Evolutionary conservation across 2,113 vertebrate genomes (phyloP), one percentile per base, ranked within the genome.

Genomic region (Noturus placidus): DNA sequence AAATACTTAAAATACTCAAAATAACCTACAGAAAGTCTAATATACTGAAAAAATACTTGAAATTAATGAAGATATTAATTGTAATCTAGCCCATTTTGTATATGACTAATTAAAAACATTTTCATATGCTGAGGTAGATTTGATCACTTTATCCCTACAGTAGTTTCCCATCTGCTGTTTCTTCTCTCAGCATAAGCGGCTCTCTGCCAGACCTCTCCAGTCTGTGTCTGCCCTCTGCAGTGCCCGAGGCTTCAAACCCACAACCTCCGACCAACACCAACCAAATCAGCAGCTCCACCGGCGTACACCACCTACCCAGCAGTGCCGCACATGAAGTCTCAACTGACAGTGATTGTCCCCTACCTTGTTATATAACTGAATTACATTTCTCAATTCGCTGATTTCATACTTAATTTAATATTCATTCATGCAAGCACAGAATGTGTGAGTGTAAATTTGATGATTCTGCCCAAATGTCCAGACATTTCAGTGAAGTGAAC

Each of bases 181-280:
- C 93, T 2, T 92, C 93, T 74, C 93, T 96, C 87, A 96, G 94
- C 90, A 95, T 95, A 0, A 96, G 96, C 0, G 96, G 96, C 0
- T 96, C 96, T 77, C 92, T 96, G 0, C 96, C 96, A 0, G 96
- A 97, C 92, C 95, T 96, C 87, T 96, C 95, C 92, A 97, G 92
- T 83, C 92, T 97, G 87, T 96, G 95, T 91, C 94, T 96, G 30
- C 96, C 96, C 2, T 95, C 96, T 9, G 94, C 95, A 0, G 90
- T 94, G 78, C 95, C 96, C 87, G 94, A 93, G 4, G 93, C 92
- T 0, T 91, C 95, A 82, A 95, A 96, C 84, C 91, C 93, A 0
- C 95, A 96, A 10, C 94, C 95, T 82, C 89, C 91, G 1, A 42
- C 87, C 2, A 94, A 89, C 82, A 91, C 94, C 59, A 91, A 67